Conservation (phyloP, 2,888 invertebrate genomes). For the Aphodius sticticus region DNA sequence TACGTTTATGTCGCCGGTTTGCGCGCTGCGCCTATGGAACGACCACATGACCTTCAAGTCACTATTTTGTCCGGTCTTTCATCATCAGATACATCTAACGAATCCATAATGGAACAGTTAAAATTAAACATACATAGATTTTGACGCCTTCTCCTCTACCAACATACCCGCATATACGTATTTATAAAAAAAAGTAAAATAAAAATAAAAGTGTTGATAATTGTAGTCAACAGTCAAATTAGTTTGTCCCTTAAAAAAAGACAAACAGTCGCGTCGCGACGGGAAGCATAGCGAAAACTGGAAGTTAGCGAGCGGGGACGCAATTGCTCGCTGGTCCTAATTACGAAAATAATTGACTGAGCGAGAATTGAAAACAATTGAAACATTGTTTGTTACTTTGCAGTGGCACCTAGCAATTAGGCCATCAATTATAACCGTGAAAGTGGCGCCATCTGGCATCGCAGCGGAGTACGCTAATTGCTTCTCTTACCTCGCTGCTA, state of each 20-base stretch:
- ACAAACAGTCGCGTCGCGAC: background rate
- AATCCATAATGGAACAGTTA: too few species aligned
- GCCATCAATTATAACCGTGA: conserved; percentile 36
- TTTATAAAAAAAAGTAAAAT: background rate
- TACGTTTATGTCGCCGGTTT: too few species aligned
- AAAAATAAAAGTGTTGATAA: too few species aligned
- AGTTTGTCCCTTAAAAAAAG: background rate
- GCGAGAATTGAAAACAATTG: conserved; percentile 35
- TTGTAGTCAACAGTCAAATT: background rate
- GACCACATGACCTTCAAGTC: too few species aligned
- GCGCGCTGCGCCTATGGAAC: too few species aligned
- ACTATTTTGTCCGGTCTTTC: too few species aligned
- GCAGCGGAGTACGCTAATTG: conserved; percentile 31
- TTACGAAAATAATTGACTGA: conserved; percentile 32
- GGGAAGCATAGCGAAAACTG: too few species aligned
- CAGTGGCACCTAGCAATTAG: conserved; percentile 38
- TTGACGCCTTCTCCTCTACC: too few species aligned
- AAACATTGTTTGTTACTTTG: conserved; percentile 37
- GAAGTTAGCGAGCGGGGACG: background rate
- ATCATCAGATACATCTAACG: too few species aligned
- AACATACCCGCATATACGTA: too few species aligned
- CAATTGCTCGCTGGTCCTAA: conserved; percentile 14
- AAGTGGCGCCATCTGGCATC: conserved; percentile 34
- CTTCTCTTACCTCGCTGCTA: background rate
- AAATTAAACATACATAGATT: too few species aligned